A percentile compares a stretch with the other conserved stretches of the same genome.
Evolutionary conservation across 2,888 invertebrate species (phyloP).

Genomic region (Taenaris catops): DNA sequence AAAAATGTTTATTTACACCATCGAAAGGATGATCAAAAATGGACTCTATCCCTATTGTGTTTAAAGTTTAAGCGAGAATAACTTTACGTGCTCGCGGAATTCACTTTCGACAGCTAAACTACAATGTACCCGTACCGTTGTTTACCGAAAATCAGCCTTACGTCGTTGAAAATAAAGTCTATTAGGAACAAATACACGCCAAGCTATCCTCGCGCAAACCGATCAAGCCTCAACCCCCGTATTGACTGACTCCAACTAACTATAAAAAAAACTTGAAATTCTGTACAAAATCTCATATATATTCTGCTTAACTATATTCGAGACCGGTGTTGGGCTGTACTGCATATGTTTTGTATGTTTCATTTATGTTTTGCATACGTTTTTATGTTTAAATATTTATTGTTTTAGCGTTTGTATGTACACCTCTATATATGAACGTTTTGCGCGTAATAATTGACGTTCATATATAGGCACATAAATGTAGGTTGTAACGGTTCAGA

Average conservation of each 20-base stretch:
- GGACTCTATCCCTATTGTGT: slow-evolving; percentile 12
- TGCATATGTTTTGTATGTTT: no score
- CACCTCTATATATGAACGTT: no score
- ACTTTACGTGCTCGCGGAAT: slow-evolving; percentile 39
- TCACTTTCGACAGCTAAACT: slow-evolving; percentile 37
- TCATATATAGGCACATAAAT: no score
- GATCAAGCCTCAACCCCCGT: slow-evolving; percentile 8
- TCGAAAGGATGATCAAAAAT: slow-evolving; percentile 16
- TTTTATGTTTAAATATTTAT: no score
- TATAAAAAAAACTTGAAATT: slow-evolving; percentile 20
- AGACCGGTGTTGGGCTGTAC: slow-evolving; percentile 29
- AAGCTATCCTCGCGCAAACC: slow-evolving; percentile 54
- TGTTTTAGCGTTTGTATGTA: no score
- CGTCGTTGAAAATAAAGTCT: slow-evolving; percentile 65
- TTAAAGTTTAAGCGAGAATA: slow-evolving; percentile 45
- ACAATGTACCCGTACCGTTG: slow-evolving; percentile 60
- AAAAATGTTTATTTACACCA: slow-evolving; percentile 43
- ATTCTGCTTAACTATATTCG: slow-evolving; percentile 17
- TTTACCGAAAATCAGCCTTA: slow-evolving; percentile 68
- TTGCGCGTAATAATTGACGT: no score
- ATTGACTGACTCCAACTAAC: slow-evolving; percentile 7
- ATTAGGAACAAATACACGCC: slow-evolving; percentile 66
- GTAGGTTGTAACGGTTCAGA: no score
- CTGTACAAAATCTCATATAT: slow-evolving; percentile 52
- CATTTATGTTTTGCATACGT: no score